These are phyloP conservation scores for Cotesia glomerata DNA, from an alignment of 1,140 invertebrate genomes.

Conservation along the genomic window DNA sequence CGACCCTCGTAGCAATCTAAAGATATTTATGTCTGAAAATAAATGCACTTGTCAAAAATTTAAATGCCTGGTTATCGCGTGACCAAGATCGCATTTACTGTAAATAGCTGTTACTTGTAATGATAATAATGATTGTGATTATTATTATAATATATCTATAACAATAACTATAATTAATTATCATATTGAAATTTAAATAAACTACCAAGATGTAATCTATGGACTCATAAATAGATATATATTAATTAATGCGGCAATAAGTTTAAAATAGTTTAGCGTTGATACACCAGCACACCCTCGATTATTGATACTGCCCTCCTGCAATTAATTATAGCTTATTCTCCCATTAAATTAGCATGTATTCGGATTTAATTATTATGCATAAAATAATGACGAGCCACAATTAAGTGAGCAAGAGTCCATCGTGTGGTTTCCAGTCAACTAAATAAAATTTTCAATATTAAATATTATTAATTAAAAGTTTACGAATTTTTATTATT, in stretches of 20 bases:
- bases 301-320: slow-evolving; percentile 26
- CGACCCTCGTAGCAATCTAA: slow-evolving; percentile 27
- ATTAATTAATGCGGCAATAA: slow-evolving; percentile 10
- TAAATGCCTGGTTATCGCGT: too few species aligned
- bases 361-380: not conserved
- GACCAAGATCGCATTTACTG: too few species aligned
- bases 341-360: slow-evolving; percentile 26
- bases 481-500: too few species aligned
- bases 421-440: too few species aligned
- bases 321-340: slow-evolving; percentile 25
- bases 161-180: too few species aligned
- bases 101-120: too few species aligned
- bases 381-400: slow-evolving; percentile 9
- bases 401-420: not conserved
- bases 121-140: too few species aligned
- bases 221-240: not conserved
- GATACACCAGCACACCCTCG: not conserved
- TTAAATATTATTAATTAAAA: too few species aligned
- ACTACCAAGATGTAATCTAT: not conserved
- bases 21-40: not conserved
- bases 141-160: too few species aligned
- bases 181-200: not conserved
- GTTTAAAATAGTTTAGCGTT: slow-evolving; percentile 25
- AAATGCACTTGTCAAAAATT: not conserved
- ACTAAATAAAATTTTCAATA: too few species aligned